A percentile compares a stretch with the other conserved stretches of the same genome.
phyloP scores from a whole-genome alignment of 2,888 invertebrate genomes.

The Trissonchulus latispiculum region DNA sequence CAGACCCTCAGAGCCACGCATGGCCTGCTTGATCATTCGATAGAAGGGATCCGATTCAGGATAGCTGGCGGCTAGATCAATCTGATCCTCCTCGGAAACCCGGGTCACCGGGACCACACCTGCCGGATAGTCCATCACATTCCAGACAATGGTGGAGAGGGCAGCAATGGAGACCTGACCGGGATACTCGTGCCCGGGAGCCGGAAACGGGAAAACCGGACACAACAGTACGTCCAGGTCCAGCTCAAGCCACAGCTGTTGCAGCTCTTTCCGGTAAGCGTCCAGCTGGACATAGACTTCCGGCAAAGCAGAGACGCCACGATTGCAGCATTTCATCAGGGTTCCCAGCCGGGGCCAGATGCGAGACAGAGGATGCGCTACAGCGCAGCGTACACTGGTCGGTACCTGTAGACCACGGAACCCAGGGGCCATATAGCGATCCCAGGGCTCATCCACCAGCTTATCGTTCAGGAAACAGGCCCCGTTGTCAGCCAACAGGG shows the following conservation, averaged over 20 bases:
- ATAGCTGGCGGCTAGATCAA: conserved; percentile 4
- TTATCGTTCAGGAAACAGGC: not conserved
- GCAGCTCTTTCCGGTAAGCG: conserved; percentile 31
- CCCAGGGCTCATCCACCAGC: not conserved
- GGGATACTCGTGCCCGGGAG: conserved; percentile 36
- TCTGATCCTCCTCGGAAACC: not conserved
- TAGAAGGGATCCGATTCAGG: conserved; percentile 8
- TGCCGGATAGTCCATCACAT: conserved; percentile 43
- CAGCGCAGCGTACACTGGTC: not conserved
- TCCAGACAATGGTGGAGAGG: conserved; percentile 40
- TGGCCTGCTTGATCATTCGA: not conserved
- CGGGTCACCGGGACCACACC: conserved; percentile 44
- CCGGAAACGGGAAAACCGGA: conserved; percentile 41
- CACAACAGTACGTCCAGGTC: conserved; percentile 44
- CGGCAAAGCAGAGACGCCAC: conserved; percentile 31
- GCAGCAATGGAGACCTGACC: conserved; percentile 31
- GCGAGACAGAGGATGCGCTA: not conserved
- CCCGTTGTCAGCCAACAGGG: conserved; percentile 15
- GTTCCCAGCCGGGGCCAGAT: not conserved
- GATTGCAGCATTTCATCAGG: conserved; percentile 22
- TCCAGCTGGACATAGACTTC: conserved; percentile 35
- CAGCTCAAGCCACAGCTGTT: conserved; percentile 28
- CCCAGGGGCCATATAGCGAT: not conserved
- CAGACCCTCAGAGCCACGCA: not conserved
- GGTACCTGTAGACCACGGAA: not conserved